phyloP scores from a whole-genome alignment of 1,140 invertebrate species.

The Tetramorium parvispinum region DNA sequence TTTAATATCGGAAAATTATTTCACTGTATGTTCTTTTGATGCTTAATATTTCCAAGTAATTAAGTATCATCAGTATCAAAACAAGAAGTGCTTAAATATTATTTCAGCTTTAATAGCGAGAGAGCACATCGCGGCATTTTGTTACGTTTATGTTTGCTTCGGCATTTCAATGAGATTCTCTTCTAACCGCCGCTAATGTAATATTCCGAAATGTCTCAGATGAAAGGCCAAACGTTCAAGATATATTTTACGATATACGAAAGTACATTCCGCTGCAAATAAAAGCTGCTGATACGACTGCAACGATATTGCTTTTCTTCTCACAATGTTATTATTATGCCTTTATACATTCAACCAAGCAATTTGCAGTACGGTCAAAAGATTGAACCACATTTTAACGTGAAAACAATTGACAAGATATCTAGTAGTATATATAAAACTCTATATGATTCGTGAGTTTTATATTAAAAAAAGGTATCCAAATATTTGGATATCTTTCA shows the following conservation, averaged over 20 bases:
- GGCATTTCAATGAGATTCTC: conserved; percentile 18
- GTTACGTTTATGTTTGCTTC: conserved; percentile 24
- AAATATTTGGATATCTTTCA: background rate
- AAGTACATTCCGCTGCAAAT: conserved; percentile 47
- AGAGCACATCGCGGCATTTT: background rate
- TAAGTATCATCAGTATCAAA: background rate
- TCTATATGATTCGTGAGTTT: background rate
- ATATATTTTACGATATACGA: conserved; percentile 36
- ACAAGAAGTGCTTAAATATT: conserved; percentile 19
- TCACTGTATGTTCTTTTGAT: background rate
- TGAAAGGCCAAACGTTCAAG: conserved; percentile 19
- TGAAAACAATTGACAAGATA: background rate
- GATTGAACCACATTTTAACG: background rate
- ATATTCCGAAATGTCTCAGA: conserved; percentile 46
- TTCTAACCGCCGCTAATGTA: conserved; percentile 21
- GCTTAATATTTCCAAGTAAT: background rate
- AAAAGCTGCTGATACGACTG: conserved; percentile 27
- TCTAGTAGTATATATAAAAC: background rate
- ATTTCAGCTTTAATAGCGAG: background rate
- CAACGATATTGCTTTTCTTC: conserved; percentile 23
- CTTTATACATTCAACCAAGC: background rate
- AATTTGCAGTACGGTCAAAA: conserved; percentile 29
- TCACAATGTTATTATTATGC: conserved; percentile 9
- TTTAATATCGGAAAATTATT: background rate
- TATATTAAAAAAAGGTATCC: background rate